Evolutionary conservation across 1,140 invertebrate genomes (phyloP).

Genomic region (Parasteatoda tepidariorum): DNA sequence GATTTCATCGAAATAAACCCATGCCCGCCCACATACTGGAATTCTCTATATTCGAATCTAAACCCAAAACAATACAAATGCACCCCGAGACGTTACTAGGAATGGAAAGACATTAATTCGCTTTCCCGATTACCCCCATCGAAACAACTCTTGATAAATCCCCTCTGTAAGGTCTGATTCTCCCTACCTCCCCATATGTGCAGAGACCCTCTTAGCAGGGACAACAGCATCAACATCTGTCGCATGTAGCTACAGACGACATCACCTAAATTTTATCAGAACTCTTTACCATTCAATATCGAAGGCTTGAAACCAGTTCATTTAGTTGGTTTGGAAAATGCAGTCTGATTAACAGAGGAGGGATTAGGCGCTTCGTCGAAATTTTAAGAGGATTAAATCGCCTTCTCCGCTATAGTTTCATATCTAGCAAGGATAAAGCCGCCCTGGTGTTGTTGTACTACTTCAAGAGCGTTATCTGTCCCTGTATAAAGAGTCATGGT

Average conservation of each 20-base stretch:
- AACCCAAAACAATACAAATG: neutral
- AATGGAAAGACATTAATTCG: conserved; percentile 7
- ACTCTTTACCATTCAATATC: too few species aligned
- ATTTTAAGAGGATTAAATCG: conserved; percentile 5
- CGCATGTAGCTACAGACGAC: too few species aligned
- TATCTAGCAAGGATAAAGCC: neutral
- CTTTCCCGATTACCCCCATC: neutral
- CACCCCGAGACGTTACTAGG: neutral
- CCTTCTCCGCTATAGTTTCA: neutral
- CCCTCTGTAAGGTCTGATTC: neutral
- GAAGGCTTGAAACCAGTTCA: neutral
- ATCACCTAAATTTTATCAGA: too few species aligned
- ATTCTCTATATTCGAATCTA: neutral
- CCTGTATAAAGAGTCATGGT: neutral
- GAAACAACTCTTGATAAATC: conserved; percentile 5
- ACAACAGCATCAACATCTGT: neutral
- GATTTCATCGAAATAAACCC: neutral
- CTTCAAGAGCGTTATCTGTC: neutral
- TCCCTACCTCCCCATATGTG: neutral
- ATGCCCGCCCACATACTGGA: neutral
- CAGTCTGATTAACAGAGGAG: neutral
- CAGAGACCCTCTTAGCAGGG: too few species aligned
- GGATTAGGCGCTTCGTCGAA: neutral
- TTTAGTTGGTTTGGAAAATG: neutral
- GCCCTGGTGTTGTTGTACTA: too few species aligned